Evolutionary conservation across 2,888 invertebrate genomes (phyloP).

Genomic region (Metacarcinus magister): DNA sequence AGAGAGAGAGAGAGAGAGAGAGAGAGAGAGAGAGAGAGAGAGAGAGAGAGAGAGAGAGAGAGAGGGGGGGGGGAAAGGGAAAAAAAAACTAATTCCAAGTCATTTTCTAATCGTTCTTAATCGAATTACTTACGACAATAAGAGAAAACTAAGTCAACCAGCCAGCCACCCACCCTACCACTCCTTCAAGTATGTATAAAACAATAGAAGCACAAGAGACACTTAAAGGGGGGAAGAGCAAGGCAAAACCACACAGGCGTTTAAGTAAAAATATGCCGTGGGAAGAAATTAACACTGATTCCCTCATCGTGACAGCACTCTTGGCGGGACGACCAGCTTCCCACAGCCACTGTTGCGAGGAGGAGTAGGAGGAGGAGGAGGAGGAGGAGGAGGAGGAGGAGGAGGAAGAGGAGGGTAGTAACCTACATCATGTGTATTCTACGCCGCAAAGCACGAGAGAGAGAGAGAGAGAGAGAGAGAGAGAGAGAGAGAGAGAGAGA

Average conservation of each 20-base stretch:
- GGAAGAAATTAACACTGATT: background rate
- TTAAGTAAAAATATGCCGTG: no score
- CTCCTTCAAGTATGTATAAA: no score
- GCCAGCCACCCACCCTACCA: no score
- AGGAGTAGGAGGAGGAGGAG: background rate
- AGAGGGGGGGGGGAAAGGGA: background rate
- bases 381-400: background rate
- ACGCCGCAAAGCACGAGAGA: conserved; percentile 59
- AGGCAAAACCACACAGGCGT: no score
- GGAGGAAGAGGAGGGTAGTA: conserved; percentile 56
- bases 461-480: background rate
- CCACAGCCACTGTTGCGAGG: background rate
- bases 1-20: background rate
- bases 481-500: background rate
- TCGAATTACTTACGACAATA: no score
- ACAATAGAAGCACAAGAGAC: no score
- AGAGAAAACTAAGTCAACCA: no score
- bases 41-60: conserved; percentile 12
- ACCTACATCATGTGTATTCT: background rate
- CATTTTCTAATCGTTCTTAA: no score
- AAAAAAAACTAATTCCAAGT: no score
- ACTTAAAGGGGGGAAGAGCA: no score
- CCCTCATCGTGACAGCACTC: background rate
- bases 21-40: conserved; percentile 26
- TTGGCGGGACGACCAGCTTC: background rate